These are phyloP conservation scores for Engraulis encrasicolus DNA, from an alignment of 2,113 vertebrate genomes.

Conservation along the genomic window DNA sequence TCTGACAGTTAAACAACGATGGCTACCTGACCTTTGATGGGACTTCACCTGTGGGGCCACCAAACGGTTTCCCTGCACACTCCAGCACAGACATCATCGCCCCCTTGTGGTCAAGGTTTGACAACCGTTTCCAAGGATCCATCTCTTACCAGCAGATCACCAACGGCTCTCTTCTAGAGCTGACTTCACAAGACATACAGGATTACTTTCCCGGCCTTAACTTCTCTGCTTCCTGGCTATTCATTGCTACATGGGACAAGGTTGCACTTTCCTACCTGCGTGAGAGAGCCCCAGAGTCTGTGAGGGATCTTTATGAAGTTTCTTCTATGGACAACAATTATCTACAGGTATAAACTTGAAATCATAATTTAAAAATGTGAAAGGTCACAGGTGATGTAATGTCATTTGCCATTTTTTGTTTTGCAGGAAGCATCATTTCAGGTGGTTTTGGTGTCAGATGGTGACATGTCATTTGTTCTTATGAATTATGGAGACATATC, in stretches of 20 bases:
- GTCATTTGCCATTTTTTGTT: background rate
- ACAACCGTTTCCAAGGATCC: slow-evolving; percentile 35
- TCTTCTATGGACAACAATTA: background rate
- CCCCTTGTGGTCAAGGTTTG: slow-evolving; percentile 56
- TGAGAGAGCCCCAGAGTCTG: background rate
- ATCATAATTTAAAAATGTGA: too few relatives aligned
- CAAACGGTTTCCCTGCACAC: slow-evolving; percentile 30
- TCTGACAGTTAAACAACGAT: slow-evolving; percentile 47
- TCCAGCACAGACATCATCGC: slow-evolving; percentile 39
- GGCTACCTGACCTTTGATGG: slow-evolving; percentile 42
- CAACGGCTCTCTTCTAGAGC: accelerated
- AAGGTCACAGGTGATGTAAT: too few relatives aligned
- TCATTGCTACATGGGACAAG: slow-evolving; percentile 65
- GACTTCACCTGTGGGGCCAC: background rate
- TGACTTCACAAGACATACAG: slow-evolving; percentile 50
- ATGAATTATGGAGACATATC: slow-evolving; percentile 57
- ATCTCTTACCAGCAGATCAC: slow-evolving; percentile 58
- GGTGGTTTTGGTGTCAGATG: slow-evolving; percentile 51
- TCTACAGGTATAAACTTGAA: too few relatives aligned
- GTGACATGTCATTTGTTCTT: slow-evolving; percentile 47
- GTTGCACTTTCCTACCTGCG: slow-evolving; percentile 56
- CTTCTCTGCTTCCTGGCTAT: slow-evolving; percentile 37
- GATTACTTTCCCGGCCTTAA: background rate
- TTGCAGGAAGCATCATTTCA: slow-evolving; percentile 61
- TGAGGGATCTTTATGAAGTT: slow-evolving; percentile 37